Evolutionary conservation across 2,797 vertebrate species (phyloP).

Genomic region (Tokudaia muenninki): DNA sequence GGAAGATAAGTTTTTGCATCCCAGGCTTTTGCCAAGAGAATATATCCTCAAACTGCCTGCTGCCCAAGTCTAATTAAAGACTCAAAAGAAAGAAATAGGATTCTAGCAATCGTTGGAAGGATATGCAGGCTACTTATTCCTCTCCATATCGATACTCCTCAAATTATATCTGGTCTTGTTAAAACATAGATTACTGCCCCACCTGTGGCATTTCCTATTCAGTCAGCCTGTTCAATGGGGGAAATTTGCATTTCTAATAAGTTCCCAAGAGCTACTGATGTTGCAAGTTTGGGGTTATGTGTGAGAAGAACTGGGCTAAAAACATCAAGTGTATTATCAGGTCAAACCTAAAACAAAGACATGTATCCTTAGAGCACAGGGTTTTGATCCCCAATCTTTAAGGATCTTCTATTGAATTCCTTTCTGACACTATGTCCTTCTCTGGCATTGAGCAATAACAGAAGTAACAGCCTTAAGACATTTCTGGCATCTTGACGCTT

Average conservation of each 20-base stretch:
- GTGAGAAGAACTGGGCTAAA: neutral
- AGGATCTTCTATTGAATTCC: neutral
- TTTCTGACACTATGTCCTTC: neutral
- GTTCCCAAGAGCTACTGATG: neutral
- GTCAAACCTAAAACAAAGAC: neutral
- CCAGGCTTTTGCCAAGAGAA: neutral
- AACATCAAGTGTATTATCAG: neutral
- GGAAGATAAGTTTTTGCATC: conserved; percentile 19
- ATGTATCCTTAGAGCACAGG: fast-evolving
- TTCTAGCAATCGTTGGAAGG: neutral
- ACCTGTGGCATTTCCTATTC: neutral
- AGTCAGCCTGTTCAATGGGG: neutral
- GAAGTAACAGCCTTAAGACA: neutral
- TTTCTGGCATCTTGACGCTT: neutral
- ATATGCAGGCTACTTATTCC: neutral
- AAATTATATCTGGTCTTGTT: neutral
- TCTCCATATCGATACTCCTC: neutral
- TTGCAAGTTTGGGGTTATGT: neutral
- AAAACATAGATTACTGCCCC: neutral
- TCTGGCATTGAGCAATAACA: neutral
- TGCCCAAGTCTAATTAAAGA: conserved; percentile 9
- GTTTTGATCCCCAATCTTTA: neutral
- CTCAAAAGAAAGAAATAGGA: neutral
- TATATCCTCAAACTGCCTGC: neutral
- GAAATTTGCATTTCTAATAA: neutral